These are phyloP conservation scores for Peromyscus nudipes DNA, from an alignment of 2,797 vertebrate genomes.

Conservation along the genomic window DNA sequence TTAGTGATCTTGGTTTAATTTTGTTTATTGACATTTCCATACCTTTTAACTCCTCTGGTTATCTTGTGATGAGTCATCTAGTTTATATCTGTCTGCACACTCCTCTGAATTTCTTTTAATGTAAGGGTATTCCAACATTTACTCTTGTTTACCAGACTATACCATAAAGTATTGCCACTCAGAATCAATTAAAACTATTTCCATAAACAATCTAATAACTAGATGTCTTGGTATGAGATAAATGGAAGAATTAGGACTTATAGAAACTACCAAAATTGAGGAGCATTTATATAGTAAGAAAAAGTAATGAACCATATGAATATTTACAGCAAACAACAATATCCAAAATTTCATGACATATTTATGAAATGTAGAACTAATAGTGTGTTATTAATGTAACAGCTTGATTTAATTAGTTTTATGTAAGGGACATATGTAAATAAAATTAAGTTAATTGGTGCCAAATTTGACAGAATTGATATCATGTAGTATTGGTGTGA, in stretches of 20 bases:
- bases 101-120: not conserved
- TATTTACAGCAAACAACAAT: not conserved
- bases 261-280: not conserved
- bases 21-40: constrained; percentile 7
- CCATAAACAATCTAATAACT: not conserved
- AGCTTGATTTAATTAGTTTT: not conserved
- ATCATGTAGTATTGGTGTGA: not conserved
- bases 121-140: not conserved
- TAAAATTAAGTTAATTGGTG: no score
- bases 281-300: not conserved
- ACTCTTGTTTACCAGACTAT: not conserved
- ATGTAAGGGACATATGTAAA: not conserved
- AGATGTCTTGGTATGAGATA: not conserved
- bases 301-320: not conserved
- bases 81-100: not conserved
- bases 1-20: constrained; percentile 82
- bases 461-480: not conserved
- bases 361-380: not conserved
- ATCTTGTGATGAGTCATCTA: not conserved
- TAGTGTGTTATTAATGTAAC: not conserved
- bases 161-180: not conserved
- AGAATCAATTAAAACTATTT: not conserved
- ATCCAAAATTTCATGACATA: not conserved
- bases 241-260: not conserved
- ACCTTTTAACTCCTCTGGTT: not conserved